Conservation (phyloP, 2,797 vertebrate species). For the Eleutherodactylus coqui region DNA sequence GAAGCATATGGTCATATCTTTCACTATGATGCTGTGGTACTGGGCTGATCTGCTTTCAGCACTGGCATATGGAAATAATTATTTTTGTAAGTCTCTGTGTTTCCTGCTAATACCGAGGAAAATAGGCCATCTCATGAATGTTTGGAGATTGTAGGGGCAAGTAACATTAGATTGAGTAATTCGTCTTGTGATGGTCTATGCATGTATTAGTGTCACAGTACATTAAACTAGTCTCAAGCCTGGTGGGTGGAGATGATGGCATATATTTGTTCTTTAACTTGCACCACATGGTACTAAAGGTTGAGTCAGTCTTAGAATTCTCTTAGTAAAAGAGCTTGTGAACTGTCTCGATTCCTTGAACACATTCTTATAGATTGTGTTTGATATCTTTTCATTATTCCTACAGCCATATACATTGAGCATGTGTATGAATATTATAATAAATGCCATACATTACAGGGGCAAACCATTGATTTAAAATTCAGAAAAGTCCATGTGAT, state of each 20-base stretch:
- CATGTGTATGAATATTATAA: background rate
- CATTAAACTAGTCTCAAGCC: slow-evolving; percentile 23
- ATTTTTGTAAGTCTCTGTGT: slow-evolving; percentile 54
- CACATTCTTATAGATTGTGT: background rate
- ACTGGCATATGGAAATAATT: slow-evolving; percentile 59
- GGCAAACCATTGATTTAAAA: too few species aligned
- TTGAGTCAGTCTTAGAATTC: background rate
- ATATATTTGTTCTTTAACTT: slow-evolving; percentile 41
- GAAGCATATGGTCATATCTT: slow-evolving; percentile 21
- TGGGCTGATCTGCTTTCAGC: slow-evolving; percentile 35
- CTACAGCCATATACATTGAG: background rate
- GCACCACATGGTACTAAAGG: background rate
- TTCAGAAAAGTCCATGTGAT: too few species aligned
- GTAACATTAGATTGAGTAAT: slow-evolving; percentile 58
- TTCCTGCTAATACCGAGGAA: slow-evolving; percentile 43
- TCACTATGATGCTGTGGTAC: slow-evolving; percentile 11
- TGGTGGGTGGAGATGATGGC: slow-evolving; percentile 15
- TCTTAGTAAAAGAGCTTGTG: background rate
- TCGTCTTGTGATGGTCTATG: slow-evolving; percentile 49
- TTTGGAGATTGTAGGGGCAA: slow-evolving; percentile 52
- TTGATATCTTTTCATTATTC: background rate
- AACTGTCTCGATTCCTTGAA: background rate
- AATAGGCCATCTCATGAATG: slow-evolving; percentile 46
- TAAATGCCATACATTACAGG: too few species aligned
- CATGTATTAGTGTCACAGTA: slow-evolving; percentile 58